phyloP scores from a whole-genome alignment of 2,888 invertebrate species.

The Eilema depressum region DNA sequence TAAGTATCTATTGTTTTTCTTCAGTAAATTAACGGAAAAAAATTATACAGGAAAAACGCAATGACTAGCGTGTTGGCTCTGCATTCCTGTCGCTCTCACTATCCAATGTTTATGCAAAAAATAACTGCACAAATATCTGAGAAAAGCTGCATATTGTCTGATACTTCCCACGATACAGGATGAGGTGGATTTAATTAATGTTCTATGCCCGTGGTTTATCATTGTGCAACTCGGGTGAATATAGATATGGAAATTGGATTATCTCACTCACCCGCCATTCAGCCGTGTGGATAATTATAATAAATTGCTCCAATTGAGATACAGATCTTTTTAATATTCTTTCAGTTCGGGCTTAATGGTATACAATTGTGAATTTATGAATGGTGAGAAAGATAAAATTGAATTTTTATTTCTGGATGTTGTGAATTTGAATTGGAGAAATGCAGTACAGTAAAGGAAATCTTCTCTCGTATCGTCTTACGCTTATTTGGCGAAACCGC shows the following conservation, averaged over 20 bases:
- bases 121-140: background rate
- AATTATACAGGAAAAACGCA: too few relatives aligned
- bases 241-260: constrained; percentile 40
- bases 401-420: background rate
- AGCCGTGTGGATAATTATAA: constrained; percentile 4
- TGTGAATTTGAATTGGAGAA: background rate
- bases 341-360: background rate
- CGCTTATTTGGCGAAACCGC: too few relatives aligned
- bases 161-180: constrained; percentile 55
- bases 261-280: constrained; percentile 30
- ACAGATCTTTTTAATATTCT: constrained; percentile 15
- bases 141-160: constrained; percentile 33
- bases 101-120: background rate
- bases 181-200: constrained; percentile 51
- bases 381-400: constrained; percentile 1
- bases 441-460: too few relatives aligned
- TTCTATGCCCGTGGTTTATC: constrained; percentile 28
- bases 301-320: constrained; percentile 23
- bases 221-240: constrained; percentile 37
- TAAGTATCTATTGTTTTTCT: too few relatives aligned
- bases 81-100: background rate
- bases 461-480: too few relatives aligned
- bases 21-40: too few relatives aligned
- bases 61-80: background rate
- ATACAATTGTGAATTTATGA: background rate